A percentile compares a stretch with the other conserved stretches of the same genome.
Conservation (phyloP, 2,113 vertebrate genomes). For the Python bivittatus region DNA sequence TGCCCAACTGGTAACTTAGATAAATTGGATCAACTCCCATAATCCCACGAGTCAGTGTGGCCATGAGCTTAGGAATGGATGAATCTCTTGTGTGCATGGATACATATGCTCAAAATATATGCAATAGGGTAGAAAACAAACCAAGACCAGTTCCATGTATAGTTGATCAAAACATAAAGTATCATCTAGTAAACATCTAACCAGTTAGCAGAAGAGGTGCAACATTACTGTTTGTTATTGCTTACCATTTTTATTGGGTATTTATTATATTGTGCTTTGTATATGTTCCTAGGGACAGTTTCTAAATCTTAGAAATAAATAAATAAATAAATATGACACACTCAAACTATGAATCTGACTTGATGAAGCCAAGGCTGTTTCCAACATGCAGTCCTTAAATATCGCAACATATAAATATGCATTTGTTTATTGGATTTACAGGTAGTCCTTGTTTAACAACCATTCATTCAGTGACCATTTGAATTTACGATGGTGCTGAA, state of each 20-base stretch:
- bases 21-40: no score
- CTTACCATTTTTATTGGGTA: background rate
- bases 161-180: background rate
- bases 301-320: background rate
- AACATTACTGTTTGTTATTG: background rate
- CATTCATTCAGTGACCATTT: no score
- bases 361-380: background rate
- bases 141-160: background rate
- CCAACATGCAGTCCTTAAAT: background rate
- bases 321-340: background rate
- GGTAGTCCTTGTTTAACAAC: no score
- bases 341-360: background rate
- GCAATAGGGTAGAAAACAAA: background rate
- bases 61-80: background rate
- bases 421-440: background rate
- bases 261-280: background rate
- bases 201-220: background rate
- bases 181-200: background rate
- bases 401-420: background rate
- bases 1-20: no score
- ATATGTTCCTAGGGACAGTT: background rate
- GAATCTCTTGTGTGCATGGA: background rate
- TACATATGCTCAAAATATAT: background rate
- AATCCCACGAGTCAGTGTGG: background rate
- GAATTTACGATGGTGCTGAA: no score